Evolutionary conservation across 1,140 invertebrate species (phyloP), one percentile per base, ranked within the genome.

Genomic region (Aphaenogaster ashmeadi): DNA sequence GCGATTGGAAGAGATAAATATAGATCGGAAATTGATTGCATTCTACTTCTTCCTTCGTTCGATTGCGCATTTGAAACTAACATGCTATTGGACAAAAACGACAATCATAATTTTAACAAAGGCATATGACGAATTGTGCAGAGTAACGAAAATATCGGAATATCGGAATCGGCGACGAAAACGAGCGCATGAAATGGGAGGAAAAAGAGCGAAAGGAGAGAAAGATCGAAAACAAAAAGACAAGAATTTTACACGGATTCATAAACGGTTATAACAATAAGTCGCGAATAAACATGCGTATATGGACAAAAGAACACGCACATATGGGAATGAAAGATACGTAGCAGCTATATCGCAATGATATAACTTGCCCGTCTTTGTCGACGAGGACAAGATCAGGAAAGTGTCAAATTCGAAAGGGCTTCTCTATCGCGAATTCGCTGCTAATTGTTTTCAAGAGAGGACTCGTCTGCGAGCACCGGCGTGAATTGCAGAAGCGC

Each of bases 1-100:
- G 74, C 64, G 83, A 86, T 86, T 79, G 87, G 64, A 86, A 79
- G 69, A 86, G 84, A 78, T 78, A 71, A 86, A 69, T 86, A 75
- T 33, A 78, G 44, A 84, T 87, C 47, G 33, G 44, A 62, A 69
- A 77, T 64, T 60, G 44, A 71, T 86, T 69, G 85, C 77, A 64
- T 67, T 50, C 64, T 60, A 67, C 2, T 71, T 71, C n/a, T 50
- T 80, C 2, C 54, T 79, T 87, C 27, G 11, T 81, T 60, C 64
- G 47, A 80, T 77, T 64, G 69, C 38, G 44, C 44, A 13, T 56
- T 60, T 41, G 13, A 27, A 60, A 74, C 13, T 50, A 38, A 50
- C 27, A 21, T 62, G 11, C n/a, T 47, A 47, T 27, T 8, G 1
- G 41, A 58, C 3, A 50, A 47, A 47, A 38, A 62, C 0, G 18